phyloP scores from a whole-genome alignment of 2,888 invertebrate species.

The Aromia moschata region DNA sequence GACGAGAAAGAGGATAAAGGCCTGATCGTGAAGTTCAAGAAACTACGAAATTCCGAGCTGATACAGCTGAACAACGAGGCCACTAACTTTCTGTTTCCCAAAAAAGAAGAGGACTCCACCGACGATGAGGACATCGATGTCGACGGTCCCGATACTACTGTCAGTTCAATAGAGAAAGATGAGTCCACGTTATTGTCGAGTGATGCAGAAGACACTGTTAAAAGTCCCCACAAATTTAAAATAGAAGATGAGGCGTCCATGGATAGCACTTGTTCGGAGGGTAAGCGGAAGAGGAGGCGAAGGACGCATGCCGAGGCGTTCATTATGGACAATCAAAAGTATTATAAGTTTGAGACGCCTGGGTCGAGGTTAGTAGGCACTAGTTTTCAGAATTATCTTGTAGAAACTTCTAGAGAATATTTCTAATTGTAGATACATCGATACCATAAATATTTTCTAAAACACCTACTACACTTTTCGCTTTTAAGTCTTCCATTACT shows the following conservation, averaged over 20 bases:
- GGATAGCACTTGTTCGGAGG: slow-evolving; percentile 54
- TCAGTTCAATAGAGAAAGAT: slow-evolving; percentile 26
- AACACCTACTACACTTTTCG: no score
- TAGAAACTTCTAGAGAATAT: no score
- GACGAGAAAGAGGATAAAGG: slow-evolving; percentile 52
- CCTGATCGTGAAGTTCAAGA: slow-evolving; percentile 75
- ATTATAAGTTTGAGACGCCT: slow-evolving; percentile 65
- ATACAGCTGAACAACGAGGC: slow-evolving; percentile 84
- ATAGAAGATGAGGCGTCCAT: slow-evolving; percentile 54
- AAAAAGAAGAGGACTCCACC: slow-evolving; percentile 66
- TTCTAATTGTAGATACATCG: no score
- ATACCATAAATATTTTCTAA: no score
- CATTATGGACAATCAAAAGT: slow-evolving; percentile 69
- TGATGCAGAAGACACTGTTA: slow-evolving; percentile 34
- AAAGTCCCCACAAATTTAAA: slow-evolving; percentile 40
- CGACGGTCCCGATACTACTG: slow-evolving; percentile 63
- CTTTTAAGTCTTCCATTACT: no score
- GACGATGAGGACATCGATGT: slow-evolving; percentile 66
- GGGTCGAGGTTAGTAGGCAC: slow-evolving; percentile 62
- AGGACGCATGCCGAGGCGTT: slow-evolving; percentile 69
- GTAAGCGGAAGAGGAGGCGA: slow-evolving; percentile 57
- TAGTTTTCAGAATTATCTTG: no score
- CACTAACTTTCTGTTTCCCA: slow-evolving; percentile 87
- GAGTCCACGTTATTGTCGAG: slow-evolving; percentile 42
- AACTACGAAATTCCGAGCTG: slow-evolving; percentile 77